phyloP scores from a whole-genome alignment of 2,797 vertebrate genomes.

The Perodicticus potto region DNA sequence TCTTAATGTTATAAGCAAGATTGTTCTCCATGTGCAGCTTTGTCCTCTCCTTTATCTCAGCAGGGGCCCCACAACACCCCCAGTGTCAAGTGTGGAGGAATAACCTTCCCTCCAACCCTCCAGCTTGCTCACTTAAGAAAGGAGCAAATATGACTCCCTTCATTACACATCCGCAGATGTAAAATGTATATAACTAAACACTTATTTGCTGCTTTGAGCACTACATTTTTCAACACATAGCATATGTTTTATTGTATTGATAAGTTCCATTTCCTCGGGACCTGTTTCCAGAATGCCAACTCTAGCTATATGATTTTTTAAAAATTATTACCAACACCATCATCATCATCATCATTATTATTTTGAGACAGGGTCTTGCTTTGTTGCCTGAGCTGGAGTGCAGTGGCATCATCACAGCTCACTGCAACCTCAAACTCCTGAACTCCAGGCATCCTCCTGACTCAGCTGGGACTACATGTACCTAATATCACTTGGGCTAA shows the following conservation, averaged over 20 bases:
- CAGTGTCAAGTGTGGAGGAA: background rate
- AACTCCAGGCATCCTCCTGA: too few relatives aligned
- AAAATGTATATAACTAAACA: background rate
- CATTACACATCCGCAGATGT: background rate
- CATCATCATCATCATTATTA: too few relatives aligned
- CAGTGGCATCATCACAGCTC: too few relatives aligned
- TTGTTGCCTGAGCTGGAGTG: too few relatives aligned
- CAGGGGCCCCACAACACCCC: background rate
- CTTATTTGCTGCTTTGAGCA: background rate
- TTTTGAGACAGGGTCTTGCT: too few relatives aligned
- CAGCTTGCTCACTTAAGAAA: background rate
- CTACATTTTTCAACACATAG: background rate
- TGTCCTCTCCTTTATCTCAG: fast-evolving
- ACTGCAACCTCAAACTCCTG: too few relatives aligned
- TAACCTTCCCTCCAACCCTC: background rate
- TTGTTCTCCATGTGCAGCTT: too few relatives aligned
- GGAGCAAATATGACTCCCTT: background rate
- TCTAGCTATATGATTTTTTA: background rate
- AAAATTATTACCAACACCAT: background rate
- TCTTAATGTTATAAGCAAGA: background rate
- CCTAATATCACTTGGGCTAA: too few relatives aligned
- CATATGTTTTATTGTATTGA: background rate
- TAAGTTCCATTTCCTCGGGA: background rate
- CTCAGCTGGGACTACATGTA: too few relatives aligned
- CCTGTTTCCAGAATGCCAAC: background rate